Base-by-base conservation (phyloP, 2,888 invertebrate species). In the Xestia rhomboidea region DNA sequence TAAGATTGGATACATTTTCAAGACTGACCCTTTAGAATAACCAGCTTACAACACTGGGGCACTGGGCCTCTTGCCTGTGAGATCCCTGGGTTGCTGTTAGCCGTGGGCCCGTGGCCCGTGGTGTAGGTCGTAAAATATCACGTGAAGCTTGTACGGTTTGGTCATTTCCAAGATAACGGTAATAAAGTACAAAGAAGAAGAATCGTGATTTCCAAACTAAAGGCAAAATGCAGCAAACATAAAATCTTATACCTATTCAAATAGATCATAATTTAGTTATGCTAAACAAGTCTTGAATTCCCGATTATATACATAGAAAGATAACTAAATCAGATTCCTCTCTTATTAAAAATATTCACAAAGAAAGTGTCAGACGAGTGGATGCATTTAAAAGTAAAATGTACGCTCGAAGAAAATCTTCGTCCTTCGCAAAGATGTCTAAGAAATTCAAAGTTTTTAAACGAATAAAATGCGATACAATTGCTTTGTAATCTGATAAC, bases 351-450 rank as follows among this genome's bases (percentile, higher is more conserved):
- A 74, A 68, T 69, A 76, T 74, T 64, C 71, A 63, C 63, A 72
- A 68, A 63, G 72, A 67, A 75, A 79, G 49, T 86, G 74, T 76
- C 73, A 77, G 62, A 41, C 27, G 10, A 76, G 70, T 15, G 27
- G 62, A 64, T 49, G 67, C 79, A 81, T 85, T 78, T 85, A 77
- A 78, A 87, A 84, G 84, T 82, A 68, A 82, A 82, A 88, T 84
- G 63, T 67, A 72, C 68, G 63, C 71, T 71, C n/a, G 6, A 76
- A 38, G 71, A 69, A 69, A 73, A 60, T 84, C 67, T 77, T 24
- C 62, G 64, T 75, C 73, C 62, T 76, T 68, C 34, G 64, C 6
- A 30, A 57, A 73, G 67, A 34, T 18, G 34, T 34, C n/a, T 5
- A 15, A 77, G 54, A 66, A 76, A 64, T 60, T 74, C 63, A 68